Conservation (phyloP, 2,113 vertebrate genomes). For the Ptilorrhoa leucosticta region DNA sequence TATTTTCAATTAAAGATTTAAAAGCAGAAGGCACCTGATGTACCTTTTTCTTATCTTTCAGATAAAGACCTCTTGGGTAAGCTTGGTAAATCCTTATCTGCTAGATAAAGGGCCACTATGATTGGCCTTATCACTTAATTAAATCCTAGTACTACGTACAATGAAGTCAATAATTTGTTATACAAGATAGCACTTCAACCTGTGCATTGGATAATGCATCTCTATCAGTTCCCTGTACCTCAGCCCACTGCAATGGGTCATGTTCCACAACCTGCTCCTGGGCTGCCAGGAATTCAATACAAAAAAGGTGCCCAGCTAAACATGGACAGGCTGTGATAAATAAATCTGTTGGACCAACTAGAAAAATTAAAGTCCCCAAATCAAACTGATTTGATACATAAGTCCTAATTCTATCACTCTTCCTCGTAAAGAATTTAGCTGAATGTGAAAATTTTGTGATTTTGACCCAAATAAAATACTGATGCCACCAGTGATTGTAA, state of each 20-base stretch:
- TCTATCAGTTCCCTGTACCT: not conserved
- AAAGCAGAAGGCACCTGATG: slow-evolving; percentile 53
- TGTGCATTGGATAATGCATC: slow-evolving; percentile 7
- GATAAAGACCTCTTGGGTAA: slow-evolving; percentile 66
- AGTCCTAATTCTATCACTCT: not conserved
- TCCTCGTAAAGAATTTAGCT: not conserved
- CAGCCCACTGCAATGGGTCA: not conserved
- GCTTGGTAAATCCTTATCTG: slow-evolving; percentile 67
- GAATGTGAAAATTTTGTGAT: not conserved
- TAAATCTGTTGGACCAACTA: not conserved
- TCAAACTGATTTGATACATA: not conserved
- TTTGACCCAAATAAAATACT: not conserved
- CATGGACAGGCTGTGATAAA: not conserved
- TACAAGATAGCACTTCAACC: slow-evolving; percentile 56
- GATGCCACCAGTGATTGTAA: not conserved
- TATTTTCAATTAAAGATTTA: slow-evolving; percentile 63
- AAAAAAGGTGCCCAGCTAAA: not conserved
- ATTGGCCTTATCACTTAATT: slow-evolving; percentile 72
- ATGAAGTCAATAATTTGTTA: slow-evolving; percentile 69
- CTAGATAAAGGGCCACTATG: slow-evolving; percentile 56
- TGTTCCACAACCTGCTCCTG: not conserved
- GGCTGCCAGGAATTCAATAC: slow-evolving; percentile 13
- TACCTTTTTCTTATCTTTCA: slow-evolving; percentile 64
- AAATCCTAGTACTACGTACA: slow-evolving; percentile 65
- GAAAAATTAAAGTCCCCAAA: not conserved